Conservation (phyloP, 1,140 invertebrate genomes). For the Planococcus citri region DNA sequence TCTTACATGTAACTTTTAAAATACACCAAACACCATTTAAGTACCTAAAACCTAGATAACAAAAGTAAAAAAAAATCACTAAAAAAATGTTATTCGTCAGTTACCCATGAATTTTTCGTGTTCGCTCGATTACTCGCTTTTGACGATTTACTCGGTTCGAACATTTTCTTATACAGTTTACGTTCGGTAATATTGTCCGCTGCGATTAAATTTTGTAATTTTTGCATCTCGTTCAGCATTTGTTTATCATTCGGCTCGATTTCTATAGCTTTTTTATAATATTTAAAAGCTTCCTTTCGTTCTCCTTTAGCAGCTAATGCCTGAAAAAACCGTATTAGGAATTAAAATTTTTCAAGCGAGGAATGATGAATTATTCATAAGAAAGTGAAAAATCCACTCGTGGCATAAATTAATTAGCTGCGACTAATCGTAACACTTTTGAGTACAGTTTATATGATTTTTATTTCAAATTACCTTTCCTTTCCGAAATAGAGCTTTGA, state of each 20-base stretch:
- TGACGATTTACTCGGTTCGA: conserved; percentile 33
- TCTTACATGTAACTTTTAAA: neutral
- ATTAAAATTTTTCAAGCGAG: neutral
- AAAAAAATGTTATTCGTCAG: neutral
- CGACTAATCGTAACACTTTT: too few species aligned
- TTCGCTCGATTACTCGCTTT: neutral
- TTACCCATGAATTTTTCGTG: neutral
- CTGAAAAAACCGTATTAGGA: conserved; percentile 35
- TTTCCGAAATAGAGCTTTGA: conserved; percentile 80
- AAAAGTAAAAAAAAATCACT: too few species aligned
- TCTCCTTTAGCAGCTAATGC: conserved; percentile 44
- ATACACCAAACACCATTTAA: neutral
- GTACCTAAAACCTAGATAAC: neutral
- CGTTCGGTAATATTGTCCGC: conserved; percentile 44
- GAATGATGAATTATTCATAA: neutral
- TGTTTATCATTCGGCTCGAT: conserved; percentile 44
- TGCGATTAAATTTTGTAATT: conserved; percentile 42
- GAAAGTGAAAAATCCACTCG: neutral
- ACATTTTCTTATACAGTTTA: conserved; percentile 52
- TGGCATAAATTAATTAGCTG: neutral
- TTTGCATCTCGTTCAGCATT: conserved; percentile 44
- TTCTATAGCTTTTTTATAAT: conserved; percentile 43
- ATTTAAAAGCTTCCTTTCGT: conserved; percentile 43
- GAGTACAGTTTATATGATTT: too few species aligned
- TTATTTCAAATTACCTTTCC: conserved; percentile 42